phyloP scores from a whole-genome alignment of 2,888 invertebrate genomes.

The Mesorhabditis belari region DNA sequence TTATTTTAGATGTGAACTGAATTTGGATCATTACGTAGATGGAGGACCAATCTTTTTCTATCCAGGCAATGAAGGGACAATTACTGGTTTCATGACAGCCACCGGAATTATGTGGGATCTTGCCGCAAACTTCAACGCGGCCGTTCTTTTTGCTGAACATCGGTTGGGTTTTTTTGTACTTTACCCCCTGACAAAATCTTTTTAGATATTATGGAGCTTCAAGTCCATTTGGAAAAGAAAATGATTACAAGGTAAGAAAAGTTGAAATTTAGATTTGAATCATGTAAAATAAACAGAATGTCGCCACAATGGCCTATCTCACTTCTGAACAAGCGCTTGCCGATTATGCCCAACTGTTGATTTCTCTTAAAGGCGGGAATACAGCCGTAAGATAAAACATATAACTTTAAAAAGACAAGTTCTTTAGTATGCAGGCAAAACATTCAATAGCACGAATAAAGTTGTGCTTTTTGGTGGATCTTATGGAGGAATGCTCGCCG shows the following conservation, averaged over 20 bases:
- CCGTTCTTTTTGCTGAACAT: constrained; percentile 86
- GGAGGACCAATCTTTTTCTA: constrained; percentile 79
- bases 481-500: constrained; percentile 91
- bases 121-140: constrained; percentile 71
- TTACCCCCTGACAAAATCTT: not conserved
- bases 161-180: constrained; percentile 39
- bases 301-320: constrained; percentile 62
- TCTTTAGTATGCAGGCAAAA: not conserved
- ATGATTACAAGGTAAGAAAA: constrained; percentile 4
- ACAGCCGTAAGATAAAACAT: not conserved
- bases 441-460: constrained; percentile 58
- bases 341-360: constrained; percentile 77
- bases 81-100: constrained; percentile 78
- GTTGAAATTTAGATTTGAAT: not conserved
- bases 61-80: constrained; percentile 89
- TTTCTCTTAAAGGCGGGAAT: constrained; percentile 60
- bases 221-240: constrained; percentile 77
- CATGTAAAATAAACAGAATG: not conserved
- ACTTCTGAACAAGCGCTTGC: constrained; percentile 84
- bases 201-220: constrained; percentile 79
- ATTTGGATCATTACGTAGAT: constrained; percentile 31
- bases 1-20: not conserved
- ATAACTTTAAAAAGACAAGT: not conserved
- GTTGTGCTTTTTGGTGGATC: constrained; percentile 80
- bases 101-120: constrained; percentile 86